Percentiles rank a stretch among this genome's conserved stretches.
Conservation (phyloP, 1,140 invertebrate species). For the Elysia chlorotica region DNA sequence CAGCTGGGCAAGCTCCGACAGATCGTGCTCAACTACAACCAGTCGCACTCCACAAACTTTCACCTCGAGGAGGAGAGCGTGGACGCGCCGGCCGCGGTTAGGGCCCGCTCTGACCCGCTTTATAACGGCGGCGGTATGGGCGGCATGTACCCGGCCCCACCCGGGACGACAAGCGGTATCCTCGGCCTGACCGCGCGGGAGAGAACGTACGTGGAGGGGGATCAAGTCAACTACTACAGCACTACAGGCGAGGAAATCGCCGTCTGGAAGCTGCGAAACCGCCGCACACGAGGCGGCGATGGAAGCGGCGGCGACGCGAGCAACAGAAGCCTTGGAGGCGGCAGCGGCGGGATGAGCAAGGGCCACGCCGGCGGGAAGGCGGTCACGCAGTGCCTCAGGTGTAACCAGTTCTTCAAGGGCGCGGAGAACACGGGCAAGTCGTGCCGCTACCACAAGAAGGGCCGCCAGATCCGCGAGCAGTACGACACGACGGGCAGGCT, state of each 20-base stretch:
- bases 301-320: slow-evolving; percentile 40
- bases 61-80: slow-evolving; percentile 29
- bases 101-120: neutral
- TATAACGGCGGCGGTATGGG: no score
- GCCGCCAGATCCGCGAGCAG: slow-evolving; percentile 40
- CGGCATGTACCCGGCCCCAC: no score
- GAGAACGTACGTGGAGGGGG: slow-evolving; percentile 38
- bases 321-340: neutral
- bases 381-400: slow-evolving; percentile 58
- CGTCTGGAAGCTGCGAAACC: slow-evolving; percentile 29
- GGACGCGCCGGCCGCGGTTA: neutral
- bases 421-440: slow-evolving; percentile 42
- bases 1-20: slow-evolving; percentile 33
- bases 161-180: no score
- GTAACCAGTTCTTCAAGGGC: slow-evolving; percentile 42
- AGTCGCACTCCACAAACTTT: slow-evolving; percentile 33
- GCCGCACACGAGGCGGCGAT: slow-evolving; percentile 14
- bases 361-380: slow-evolving; percentile 60
- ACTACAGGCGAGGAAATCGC: slow-evolving; percentile 29
- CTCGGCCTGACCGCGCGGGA: slow-evolving; percentile 14
- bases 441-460: slow-evolving; percentile 46
- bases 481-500: slow-evolving; percentile 41
- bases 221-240: slow-evolving; percentile 32
- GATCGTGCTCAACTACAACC: slow-evolving; percentile 41
- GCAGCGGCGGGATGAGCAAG: neutral